Evolutionary conservation across 2,113 vertebrate species (phyloP).

Genomic region (Axis porcinus): DNA sequence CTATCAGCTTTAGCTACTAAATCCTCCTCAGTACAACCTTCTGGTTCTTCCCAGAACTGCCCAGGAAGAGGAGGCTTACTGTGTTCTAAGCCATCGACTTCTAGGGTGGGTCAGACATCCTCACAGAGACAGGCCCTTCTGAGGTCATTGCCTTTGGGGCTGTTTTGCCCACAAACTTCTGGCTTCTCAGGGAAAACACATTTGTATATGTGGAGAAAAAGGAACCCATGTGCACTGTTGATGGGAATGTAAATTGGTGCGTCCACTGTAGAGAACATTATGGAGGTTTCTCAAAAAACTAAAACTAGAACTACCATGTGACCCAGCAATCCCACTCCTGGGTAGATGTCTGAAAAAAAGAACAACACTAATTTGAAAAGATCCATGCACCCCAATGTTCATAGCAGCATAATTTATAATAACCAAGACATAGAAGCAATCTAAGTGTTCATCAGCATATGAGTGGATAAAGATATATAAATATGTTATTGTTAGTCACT

Average conservation of each 20-base stretch:
- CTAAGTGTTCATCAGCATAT: not conserved
- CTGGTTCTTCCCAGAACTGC: constrained; percentile 66
- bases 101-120: not conserved
- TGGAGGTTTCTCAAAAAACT: not conserved
- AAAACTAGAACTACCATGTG: not conserved
- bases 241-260: not conserved
- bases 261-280: not conserved
- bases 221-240: not conserved
- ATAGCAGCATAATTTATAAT: not conserved
- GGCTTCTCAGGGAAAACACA: not conserved
- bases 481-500: not conserved
- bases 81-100: not conserved
- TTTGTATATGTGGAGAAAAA: not conserved
- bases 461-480: not conserved
- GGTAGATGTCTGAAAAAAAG: not conserved
- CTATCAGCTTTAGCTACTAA: constrained; percentile 63
- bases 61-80: constrained; percentile 63
- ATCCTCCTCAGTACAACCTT: constrained; percentile 61
- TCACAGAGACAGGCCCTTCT: constrained; percentile 17
- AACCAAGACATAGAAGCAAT: not conserved
- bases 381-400: not conserved
- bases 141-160: not conserved
- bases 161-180: not conserved
- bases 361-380: not conserved
- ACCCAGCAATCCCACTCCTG: not conserved